Evolutionary conservation across 2,888 invertebrate species (phyloP), one percentile per base, ranked within the genome.

Genomic region (Chromoteleia sp.): DNA sequence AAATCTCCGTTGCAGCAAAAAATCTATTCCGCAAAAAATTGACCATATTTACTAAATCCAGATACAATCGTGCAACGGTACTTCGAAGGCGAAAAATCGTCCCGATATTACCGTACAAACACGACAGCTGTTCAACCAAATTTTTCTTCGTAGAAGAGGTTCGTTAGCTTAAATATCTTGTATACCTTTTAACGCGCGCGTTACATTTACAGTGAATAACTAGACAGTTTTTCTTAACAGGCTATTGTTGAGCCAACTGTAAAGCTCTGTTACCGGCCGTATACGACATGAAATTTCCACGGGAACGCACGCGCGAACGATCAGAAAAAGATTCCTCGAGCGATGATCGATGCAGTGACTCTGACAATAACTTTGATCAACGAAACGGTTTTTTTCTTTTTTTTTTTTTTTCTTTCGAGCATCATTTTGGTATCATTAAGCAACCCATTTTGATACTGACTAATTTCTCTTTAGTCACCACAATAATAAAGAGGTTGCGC

Each of bases 191-290:
- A 71, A 39, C 43, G 12, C 19, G 58, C 15, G 43, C 54, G 52
- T 59, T 58, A 71, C 36, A 59, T 71, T 59, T 71, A 48, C 17
- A 33, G 45, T 59, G 70, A 71, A 58, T 59, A 71, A 68, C 67
- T 68, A 68, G 67, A 54, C 6, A 30, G 59, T 59, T 71, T 58
- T 58, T 36, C 59, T 59, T 59, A 59, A 58, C 58, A 43, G 59
- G 58, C 70, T 39, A 59, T 71, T 71, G 70, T 71, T 71, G 7
- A 14, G 58, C 36, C 25, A 36, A 43, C 36, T 14, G 19, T 54
- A 68, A 52, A 54, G 30, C 30, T 58, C 52, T 12, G 30, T 36
- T 45, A 58, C 52, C 21, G 36, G 5, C 33, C 17, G 12, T 8
- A 17, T 8, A 19, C 8, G 12, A 39, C 50, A 39, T 52, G 39